A percentile compares a stretch with the other conserved stretches of the same genome.
Conservation (phyloP, 92 coral and sea anemone genomes). For the Bergia sp. region DNA sequence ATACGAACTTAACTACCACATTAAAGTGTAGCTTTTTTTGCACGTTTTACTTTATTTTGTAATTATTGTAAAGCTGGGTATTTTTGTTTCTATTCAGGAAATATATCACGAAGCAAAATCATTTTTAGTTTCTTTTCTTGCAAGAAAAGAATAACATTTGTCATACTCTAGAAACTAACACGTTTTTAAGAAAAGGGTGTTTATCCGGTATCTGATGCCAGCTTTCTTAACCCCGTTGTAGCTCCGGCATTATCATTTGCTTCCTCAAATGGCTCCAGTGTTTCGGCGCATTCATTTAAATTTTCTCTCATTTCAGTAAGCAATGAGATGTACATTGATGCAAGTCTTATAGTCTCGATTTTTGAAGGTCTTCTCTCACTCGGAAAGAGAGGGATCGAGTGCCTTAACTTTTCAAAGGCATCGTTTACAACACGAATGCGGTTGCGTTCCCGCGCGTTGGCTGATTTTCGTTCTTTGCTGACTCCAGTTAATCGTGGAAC, state of each 20-base stretch:
- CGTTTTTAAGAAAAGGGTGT: not conserved
- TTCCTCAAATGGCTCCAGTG: not conserved
- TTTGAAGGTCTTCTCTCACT: slow-evolving; percentile 72
- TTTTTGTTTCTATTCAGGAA: not conserved
- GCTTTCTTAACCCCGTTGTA: not conserved
- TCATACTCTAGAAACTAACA: not conserved
- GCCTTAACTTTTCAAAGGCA: slow-evolving; percentile 65
- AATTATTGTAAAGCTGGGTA: not conserved
- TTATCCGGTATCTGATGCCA: slow-evolving; percentile 4
- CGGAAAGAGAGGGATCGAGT: slow-evolving; percentile 63
- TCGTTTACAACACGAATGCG: slow-evolving; percentile 66
- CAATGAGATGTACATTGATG: slow-evolving; percentile 64
- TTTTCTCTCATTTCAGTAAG: slow-evolving; percentile 64
- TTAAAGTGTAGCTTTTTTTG: too few relatives aligned
- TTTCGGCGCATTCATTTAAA: slow-evolving; percentile 24
- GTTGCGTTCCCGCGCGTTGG: slow-evolving; percentile 71
- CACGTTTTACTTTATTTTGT: too few relatives aligned
- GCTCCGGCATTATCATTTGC: not conserved
- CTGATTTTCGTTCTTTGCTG: slow-evolving; percentile 75
- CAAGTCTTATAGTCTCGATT: slow-evolving; percentile 67
- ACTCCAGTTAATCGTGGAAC: slow-evolving; percentile 70
- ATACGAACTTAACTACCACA: not conserved
- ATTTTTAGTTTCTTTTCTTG: not conserved
- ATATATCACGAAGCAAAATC: too few relatives aligned
- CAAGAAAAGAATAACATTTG: not conserved